Evolutionary conservation across 2,113 vertebrate species (phyloP), one percentile per base, ranked within the genome.

Genomic region (Tachuris rubrigastra): DNA sequence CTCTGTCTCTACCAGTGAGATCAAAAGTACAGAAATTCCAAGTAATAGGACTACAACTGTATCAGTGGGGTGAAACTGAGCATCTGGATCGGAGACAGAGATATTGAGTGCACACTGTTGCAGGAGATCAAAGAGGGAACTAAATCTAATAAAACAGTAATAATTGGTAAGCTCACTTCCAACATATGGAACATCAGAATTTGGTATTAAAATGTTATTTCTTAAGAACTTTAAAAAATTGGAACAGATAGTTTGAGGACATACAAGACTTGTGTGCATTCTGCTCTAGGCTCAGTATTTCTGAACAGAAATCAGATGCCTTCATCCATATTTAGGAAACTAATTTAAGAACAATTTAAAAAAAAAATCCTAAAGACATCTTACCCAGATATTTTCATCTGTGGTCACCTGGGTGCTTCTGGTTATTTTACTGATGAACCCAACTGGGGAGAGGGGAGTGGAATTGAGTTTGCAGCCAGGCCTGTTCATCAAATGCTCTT

Each of bases 1-100:
- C 87, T 97, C 96, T 96, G 87, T 94, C 96, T 94, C 94, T 96
- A 97, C 92, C 94, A 93, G 86, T 74, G 91, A 97, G 96, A 95
- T 97, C 92, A 97, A 93, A 96, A 97, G 95, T 96, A 92, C 90
- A 96, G 90, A 93, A 95, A 96, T 96, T 94, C 95, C 92, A 96
- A 94, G 93, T 95, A 96, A 97, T 96, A 94, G 94, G 86, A 94
- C 86, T 97, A 95, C 95, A 96, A 92, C 86, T 72, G 14, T 90
- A 95, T 91, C 91, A 90, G 92, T 79, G 79, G 76, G 80, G 93
- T 92, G 89, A 82, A 93, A 73, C 95, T 37, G 82, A 97, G 94
- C 95, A 95, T 96, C 96, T 96, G 93, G 93, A 95, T 94, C 2
- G 66, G 90, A 86, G 93, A 73, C 89, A 85, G 95, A 90, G 90